Conservation (phyloP, 2,113 vertebrate genomes). For the Xenopus tropicalis region UCB_Xtro_10.0 CM004445.2:152519001-152519500, state of each 20-base stretch:
- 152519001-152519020: not conserved
- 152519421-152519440: no score
- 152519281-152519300: no score
- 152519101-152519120: slow-evolving; percentile 3
- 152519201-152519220: slow-evolving; percentile 23
- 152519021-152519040: not conserved
- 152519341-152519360: no score
- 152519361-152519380: no score
- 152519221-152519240: slow-evolving; percentile 14
- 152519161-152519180: slow-evolving; percentile 1
- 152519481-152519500: no score
- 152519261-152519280: no score
- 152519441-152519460: no score
- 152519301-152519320: no score
- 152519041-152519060: slow-evolving; percentile 17
- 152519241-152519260: not conserved
- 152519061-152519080: not conserved
- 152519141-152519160: not conserved
- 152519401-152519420: no score
- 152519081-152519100: not conserved
- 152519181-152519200: slow-evolving; percentile 7
- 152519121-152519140: not conserved
- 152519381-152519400: no score
- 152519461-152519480: no score
- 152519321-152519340: no score